phyloP scores from a whole-genome alignment of 2,888 invertebrate species.

The Harmothoe impar region DNA sequence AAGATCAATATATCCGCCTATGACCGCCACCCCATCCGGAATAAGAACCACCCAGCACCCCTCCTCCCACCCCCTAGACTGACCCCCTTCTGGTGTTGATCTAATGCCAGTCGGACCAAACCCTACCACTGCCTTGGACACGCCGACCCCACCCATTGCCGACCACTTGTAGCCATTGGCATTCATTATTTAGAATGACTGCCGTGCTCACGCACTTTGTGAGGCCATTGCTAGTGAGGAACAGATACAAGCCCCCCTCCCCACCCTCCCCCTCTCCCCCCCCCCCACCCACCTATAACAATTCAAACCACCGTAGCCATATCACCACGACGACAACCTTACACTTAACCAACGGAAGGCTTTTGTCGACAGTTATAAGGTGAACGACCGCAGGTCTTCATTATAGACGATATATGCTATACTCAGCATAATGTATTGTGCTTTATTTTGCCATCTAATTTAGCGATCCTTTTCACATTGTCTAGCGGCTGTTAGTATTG shows the following conservation, averaged over 20 bases:
- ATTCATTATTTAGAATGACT: slow-evolving; percentile 29
- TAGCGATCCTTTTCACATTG: too few species aligned
- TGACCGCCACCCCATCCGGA: neutral
- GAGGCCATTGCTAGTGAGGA: neutral
- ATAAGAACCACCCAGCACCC: neutral
- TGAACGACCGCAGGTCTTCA: too few species aligned
- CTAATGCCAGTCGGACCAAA: neutral
- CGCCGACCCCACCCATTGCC: too few species aligned
- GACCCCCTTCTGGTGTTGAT: neutral
- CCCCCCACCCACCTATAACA: neutral
- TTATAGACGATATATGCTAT: too few species aligned
- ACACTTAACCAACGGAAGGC: too few species aligned
- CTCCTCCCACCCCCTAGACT: neutral
- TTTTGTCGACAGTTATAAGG: too few species aligned
- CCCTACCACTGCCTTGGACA: too few species aligned
- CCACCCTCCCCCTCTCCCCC: neutral
- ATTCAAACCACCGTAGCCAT: too few species aligned
- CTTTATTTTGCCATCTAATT: too few species aligned
- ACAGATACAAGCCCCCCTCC: neutral
- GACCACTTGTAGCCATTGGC: neutral
- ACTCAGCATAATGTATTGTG: too few species aligned
- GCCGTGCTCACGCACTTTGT: neutral
- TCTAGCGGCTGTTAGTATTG: too few species aligned
- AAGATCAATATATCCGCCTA: neutral
- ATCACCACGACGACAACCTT: too few species aligned